Conservation (phyloP, 2,888 invertebrate genomes). For the Physocephala rufipes region DNA sequence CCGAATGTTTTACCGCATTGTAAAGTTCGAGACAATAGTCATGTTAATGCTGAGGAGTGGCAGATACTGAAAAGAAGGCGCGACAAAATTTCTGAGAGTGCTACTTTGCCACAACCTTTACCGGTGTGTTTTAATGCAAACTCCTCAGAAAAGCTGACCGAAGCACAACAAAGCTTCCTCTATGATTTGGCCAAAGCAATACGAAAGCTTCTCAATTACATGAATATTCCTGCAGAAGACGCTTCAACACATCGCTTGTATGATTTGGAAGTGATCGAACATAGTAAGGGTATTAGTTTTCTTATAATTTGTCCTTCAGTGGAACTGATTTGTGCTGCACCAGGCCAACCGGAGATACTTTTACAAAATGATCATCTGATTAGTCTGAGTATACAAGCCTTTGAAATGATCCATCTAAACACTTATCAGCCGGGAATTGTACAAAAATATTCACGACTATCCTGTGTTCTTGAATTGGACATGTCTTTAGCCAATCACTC, state of each 20-base stretch:
- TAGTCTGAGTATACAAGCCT: constrained; percentile 91
- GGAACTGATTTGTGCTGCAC: constrained; percentile 91
- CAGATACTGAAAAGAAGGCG: constrained; percentile 77
- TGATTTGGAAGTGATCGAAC: constrained; percentile 92
- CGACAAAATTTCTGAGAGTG: constrained; percentile 32
- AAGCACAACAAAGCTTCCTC: constrained; percentile 83
- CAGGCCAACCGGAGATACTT: constrained; percentile 85
- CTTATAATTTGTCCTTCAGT: constrained; percentile 91
- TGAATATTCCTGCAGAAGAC: constrained; percentile 79
- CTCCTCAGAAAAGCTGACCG: constrained; percentile 69
- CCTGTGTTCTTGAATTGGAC: constrained; percentile 92
- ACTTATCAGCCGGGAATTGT: constrained; percentile 94
- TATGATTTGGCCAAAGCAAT: constrained; percentile 80
- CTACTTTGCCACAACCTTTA: constrained; percentile 48
- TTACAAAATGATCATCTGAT: constrained; percentile 86
- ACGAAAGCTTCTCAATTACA: constrained; percentile 79
- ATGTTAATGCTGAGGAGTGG: constrained; percentile 98
- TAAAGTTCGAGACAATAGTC: constrained; percentile 92
- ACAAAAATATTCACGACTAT: constrained; percentile 89
- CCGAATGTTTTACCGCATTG: constrained; percentile 96
- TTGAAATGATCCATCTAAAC: constrained; percentile 93
- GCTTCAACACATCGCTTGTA: constrained; percentile 83
- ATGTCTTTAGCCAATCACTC: constrained; percentile 91
- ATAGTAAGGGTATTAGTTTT: constrained; percentile 90
- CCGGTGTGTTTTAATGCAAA: constrained; percentile 61